Evolutionary conservation across 2,797 vertebrate species (phyloP).

Genomic region (Poecilia gillii): DNA sequence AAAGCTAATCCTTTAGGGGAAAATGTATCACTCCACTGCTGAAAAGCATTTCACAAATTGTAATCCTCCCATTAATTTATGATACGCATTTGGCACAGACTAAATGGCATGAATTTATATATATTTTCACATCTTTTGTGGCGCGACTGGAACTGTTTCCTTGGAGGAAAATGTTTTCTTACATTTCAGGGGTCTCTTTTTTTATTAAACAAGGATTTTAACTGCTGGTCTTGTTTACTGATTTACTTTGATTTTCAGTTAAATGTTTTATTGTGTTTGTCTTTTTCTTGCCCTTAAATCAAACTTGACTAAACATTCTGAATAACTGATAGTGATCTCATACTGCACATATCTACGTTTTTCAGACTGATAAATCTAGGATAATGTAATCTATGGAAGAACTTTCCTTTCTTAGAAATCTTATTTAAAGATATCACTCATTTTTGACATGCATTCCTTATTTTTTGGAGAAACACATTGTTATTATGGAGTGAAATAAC

Average conservation of each 20-base stretch:
- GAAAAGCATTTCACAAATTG: neutral
- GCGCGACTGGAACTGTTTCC: neutral
- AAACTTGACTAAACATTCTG: neutral
- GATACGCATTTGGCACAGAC: neutral
- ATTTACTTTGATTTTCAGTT: neutral
- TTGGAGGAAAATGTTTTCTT: neutral
- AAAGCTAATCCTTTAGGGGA: neutral
- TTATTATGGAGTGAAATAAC: neutral
- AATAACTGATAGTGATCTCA: neutral
- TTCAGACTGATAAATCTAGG: neutral
- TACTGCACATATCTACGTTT: neutral
- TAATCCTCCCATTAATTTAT: neutral
- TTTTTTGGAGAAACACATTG: neutral
- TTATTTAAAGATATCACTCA: no score
- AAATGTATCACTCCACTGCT: conserved; percentile 2
- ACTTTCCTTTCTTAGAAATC: no score
- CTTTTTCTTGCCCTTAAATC: neutral
- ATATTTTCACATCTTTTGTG: neutral
- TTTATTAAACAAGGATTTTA: neutral
- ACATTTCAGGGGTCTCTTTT: neutral
- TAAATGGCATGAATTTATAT: neutral
- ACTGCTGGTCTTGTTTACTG: neutral
- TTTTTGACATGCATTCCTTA: neutral
- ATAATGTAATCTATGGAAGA: neutral
- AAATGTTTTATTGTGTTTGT: neutral